Conservation (phyloP, 2,797 vertebrate species). For the Pantherophis alleghaniensis region DNA sequence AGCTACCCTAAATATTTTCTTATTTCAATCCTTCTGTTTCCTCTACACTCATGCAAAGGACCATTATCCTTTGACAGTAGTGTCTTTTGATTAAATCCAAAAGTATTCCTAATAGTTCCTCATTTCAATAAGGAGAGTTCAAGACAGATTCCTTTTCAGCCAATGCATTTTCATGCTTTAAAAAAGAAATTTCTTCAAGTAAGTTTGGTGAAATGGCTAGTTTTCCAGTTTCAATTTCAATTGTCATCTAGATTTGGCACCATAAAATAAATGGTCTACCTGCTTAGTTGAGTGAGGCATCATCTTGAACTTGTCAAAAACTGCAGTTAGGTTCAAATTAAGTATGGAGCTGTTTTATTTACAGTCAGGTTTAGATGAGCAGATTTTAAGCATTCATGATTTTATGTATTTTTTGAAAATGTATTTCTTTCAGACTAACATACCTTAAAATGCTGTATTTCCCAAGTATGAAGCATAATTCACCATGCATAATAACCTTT, state of each 20-base stretch:
- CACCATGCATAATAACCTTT: background rate
- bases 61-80: background rate
- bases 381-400: slow-evolving; percentile 4
- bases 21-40: background rate
- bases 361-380: background rate
- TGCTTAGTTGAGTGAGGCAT: slow-evolving; percentile 1
- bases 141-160: slow-evolving; percentile 4
- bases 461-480: slow-evolving; percentile 18
- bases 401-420: slow-evolving; percentile 23
- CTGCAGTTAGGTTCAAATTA: slow-evolving; percentile 38
- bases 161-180: background rate
- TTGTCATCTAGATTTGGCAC: slow-evolving; percentile 36
- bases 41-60: background rate
- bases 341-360: slow-evolving; percentile 55
- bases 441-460: slow-evolving; percentile 10
- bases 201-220: background rate
- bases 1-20: background rate
- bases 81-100: slow-evolving; percentile 22
- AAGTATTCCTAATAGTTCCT: slow-evolving; percentile 1
- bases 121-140: slow-evolving; percentile 2
- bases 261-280: background rate
- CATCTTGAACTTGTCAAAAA: slow-evolving; percentile 29
- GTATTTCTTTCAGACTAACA: slow-evolving; percentile 29
- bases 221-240: slow-evolving; percentile 16
- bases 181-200: background rate